Conservation (phyloP, 2,888 invertebrate species). For the Microplitis deprimator region DNA sequence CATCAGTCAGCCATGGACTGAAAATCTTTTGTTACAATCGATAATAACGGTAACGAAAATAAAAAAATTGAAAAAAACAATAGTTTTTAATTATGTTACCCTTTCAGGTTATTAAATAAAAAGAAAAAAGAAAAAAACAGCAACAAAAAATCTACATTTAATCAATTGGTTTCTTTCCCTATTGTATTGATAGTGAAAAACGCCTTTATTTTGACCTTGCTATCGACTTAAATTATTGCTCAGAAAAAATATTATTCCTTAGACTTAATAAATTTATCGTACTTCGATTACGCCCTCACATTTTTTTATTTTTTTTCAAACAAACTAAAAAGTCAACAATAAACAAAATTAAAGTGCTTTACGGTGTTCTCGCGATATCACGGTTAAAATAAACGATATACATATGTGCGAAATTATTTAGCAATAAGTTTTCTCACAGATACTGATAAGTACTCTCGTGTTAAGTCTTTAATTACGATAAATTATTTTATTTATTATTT, state of each 20-base stretch:
- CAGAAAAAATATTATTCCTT: conserved; percentile 7
- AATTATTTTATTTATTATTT: neutral
- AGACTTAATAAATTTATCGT: neutral
- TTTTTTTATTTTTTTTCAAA: conserved; percentile 30
- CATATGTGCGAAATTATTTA: conserved; percentile 31
- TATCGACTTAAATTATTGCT: conserved; percentile 31
- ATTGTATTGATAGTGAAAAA: conserved; percentile 4
- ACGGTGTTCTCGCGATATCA: conserved; percentile 57
- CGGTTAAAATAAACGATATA: conserved; percentile 57
- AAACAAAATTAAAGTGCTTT: conserved; percentile 62
- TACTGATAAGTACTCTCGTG: neutral
- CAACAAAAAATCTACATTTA: neutral
- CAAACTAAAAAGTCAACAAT: neutral
- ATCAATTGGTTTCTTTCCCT: conserved; percentile 10
- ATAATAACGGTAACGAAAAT: neutral
- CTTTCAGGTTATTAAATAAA: neutral
- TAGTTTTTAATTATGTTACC: neutral
- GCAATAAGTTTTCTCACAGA: neutral
- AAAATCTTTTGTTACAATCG: neutral
- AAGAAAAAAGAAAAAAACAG: neutral
- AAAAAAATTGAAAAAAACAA: neutral
- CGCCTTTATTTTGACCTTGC: conserved; percentile 32
- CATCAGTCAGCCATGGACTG: neutral
- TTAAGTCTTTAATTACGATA: neutral
- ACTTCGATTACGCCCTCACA: conserved; percentile 9